These are phyloP conservation scores for Limnephilus marmoratus DNA, from an alignment of 2,888 invertebrate species.

Conservation along the genomic window DNA sequence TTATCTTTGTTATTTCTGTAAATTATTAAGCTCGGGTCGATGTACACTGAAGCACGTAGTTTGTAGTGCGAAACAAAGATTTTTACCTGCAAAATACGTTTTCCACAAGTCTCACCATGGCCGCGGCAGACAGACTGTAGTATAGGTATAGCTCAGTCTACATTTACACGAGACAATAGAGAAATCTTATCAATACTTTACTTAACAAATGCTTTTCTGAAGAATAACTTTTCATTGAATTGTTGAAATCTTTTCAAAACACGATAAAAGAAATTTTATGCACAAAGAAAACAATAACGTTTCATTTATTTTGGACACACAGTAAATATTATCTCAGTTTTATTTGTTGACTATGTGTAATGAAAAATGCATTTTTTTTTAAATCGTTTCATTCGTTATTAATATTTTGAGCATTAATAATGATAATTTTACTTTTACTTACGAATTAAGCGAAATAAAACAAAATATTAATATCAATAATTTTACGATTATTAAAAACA, in stretches of 20 bases:
- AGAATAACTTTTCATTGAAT: slow-evolving; percentile 40
- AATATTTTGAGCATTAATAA: no score
- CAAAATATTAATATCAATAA: no score
- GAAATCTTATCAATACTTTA: slow-evolving; percentile 59
- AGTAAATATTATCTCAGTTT: neutral
- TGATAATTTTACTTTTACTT: no score
- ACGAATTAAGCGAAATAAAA: no score
- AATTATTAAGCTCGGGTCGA: slow-evolving; percentile 63
- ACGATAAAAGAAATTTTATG: neutral
- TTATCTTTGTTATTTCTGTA: slow-evolving; percentile 65
- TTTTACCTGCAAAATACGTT: slow-evolving; percentile 58
- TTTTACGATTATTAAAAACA: no score
- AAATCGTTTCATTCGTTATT: neutral
- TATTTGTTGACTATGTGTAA: neutral
- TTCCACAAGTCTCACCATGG: slow-evolving; percentile 34
- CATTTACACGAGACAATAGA: slow-evolving; percentile 44
- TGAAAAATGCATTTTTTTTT: neutral
- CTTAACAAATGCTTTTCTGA: slow-evolving; percentile 52
- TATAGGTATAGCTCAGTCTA: slow-evolving; percentile 24
- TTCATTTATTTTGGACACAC: neutral
- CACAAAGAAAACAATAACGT: neutral
- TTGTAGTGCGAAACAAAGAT: slow-evolving; percentile 55
- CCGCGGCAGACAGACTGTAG: slow-evolving; percentile 41
- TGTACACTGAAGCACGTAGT: slow-evolving; percentile 41
- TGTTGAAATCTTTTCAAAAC: slow-evolving; percentile 39